Base-by-base conservation (phyloP, 2,113 vertebrate species). In the Ciconia maguari region DNA sequence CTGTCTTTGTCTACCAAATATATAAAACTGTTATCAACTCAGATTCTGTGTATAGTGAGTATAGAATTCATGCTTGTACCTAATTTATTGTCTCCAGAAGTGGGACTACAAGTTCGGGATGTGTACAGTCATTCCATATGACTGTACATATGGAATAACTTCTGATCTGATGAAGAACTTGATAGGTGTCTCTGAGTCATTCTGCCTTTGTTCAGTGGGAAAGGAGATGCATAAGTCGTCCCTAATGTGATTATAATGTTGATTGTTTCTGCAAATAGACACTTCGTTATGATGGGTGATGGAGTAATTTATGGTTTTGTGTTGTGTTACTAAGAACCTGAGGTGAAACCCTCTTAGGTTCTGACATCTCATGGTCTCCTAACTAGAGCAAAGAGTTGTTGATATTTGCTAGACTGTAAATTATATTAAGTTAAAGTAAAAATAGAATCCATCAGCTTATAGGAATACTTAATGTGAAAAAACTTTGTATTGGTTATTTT, bases 211-310 rank as follows among this genome's bases (percentile, higher is more conserved):
- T 92, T 72, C 48, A 32, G 25, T 69, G 52, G 38, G 17, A 87
- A 77, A 3, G 0, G 20, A 91, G 65, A 64, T 52, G 16, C 13
- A 3, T 6, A 66, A 46, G 13, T 89, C 0, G 0, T 71, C 10
- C 36, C 18, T 72, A 58, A 68, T 55, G 54, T 9, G 42, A 29
- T 76, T 58, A 27, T 83, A 38, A 52, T 25, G 34, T 84, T 88
- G 41, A 49, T 58, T 75, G 7, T 89, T 65, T 81, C 29, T 78
- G 55, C 9, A 22, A 61, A 36, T 5, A 66, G 32, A 22, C 8
- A 36, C 7, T 82, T 91, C 6, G 7, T 84, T 71, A 26, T 64
- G 6, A 46, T 80, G 32, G 20, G 5, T 10, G 3, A 22, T 85
- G 38, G 30, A 83, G 51, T 65, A 34, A 51, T 87, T 87, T 36